Base-by-base conservation (phyloP, 23 tunicate species). In the Halocynthia aurantium region DNA sequence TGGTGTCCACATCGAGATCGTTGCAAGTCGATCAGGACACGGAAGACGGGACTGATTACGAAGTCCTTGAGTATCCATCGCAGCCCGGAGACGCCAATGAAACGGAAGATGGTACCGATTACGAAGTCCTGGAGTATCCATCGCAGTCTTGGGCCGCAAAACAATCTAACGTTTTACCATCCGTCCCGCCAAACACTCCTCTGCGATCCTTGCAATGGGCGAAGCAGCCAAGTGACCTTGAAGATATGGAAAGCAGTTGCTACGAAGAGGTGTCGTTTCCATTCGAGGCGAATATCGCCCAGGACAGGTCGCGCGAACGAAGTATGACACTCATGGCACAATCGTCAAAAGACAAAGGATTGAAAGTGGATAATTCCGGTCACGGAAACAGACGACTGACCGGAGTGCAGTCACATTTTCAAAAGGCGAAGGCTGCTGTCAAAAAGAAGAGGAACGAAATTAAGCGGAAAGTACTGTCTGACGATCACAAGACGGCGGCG, bases 381-480 rank as follows among this genome's bases (percentile, higher is more conserved):
- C 44, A 31, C 44, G 44, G 44, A 31, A 65, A 65, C 31, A 65
- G 70, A 15, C 22, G 70, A 65, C 31, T 65, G 10, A 65, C 70
- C 9, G 70, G 70, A 9, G 70, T 65, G 15, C 70, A 65, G 6
- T 40, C 70, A 8, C 70, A 65, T 20, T 15, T 65, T 11, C 70
- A 65, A 15, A 65, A 65, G 70, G 70, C 70, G 31, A 65, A 65
- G 19, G 70, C 70, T 11, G 70, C 70, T 10, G 70, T 65, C 22
- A 20, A 40, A 49, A 65, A 65, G 31, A 49, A 20, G 19, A 65
- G 6, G 31, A 6, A 40, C 15, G 31, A 65, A 65, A 65, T 40
- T 20, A 65, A 15, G 19, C 22, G 31, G 19, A 49, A 10, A 20
- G 10, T 65, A 0, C 5, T 65, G 70, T 20, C 22, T 20, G 17